A percentile compares a stretch with the other conserved stretches of the same genome.
Conservation (phyloP, 2,797 vertebrate genomes). For the Hemibagrus guttatus region DNA sequence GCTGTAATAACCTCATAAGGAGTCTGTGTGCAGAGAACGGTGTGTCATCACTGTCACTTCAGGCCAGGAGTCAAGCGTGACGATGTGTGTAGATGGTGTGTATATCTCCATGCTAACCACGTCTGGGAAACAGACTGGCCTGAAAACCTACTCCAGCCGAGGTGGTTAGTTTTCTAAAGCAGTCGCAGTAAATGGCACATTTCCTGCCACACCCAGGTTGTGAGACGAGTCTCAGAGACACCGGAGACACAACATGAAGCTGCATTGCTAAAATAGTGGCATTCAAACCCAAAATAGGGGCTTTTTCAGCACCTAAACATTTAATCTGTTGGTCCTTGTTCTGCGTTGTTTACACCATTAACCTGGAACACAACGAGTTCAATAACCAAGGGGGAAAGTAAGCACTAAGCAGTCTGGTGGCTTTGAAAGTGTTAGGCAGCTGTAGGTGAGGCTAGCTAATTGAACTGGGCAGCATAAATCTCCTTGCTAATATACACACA, state of each 20-base stretch:
- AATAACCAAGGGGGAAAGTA: background rate
- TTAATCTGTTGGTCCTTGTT: background rate
- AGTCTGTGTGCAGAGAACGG: background rate
- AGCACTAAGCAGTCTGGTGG: background rate
- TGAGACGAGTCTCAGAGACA: background rate
- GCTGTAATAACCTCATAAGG: background rate
- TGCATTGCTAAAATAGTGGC: background rate
- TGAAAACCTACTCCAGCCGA: background rate
- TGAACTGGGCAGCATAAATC: background rate
- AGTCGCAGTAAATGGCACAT: conserved; percentile 7
- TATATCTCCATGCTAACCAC: background rate
- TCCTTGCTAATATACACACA: background rate
- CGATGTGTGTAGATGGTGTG: background rate
- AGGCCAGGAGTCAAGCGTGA: background rate
- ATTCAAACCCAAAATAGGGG: background rate
- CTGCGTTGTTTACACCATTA: background rate
- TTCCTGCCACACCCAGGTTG: conserved; percentile 29
- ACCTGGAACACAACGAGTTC: background rate
- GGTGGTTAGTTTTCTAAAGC: conserved; percentile 36
- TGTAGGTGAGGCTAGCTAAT: background rate
- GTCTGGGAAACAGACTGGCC: background rate
- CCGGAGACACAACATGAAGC: background rate
- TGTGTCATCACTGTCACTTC: background rate
- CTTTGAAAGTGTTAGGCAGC: background rate
- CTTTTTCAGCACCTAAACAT: background rate